A percentile compares a stretch with the other conserved stretches of the same genome.
phyloP scores from a whole-genome alignment of 2,888 invertebrate genomes.

The Drosophila kokeensis region DNA sequence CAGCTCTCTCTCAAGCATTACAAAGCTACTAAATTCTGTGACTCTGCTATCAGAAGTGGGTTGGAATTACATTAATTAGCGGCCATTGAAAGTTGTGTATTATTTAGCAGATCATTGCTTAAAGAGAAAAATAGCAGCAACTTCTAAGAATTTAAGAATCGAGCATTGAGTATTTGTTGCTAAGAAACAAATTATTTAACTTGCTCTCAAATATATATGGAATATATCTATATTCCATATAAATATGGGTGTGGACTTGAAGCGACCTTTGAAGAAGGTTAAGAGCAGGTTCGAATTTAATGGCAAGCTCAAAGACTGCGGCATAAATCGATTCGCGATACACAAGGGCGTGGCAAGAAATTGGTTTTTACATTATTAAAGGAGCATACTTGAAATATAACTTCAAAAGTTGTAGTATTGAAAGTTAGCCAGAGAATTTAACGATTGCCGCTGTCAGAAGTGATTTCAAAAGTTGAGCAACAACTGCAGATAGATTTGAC shows the following conservation, averaged over 20 bases:
- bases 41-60: conserved; percentile 1
- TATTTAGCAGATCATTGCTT: neutral
- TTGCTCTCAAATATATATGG: neutral
- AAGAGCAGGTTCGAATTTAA: neutral
- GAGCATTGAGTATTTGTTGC: too few species aligned
- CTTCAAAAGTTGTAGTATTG: neutral
- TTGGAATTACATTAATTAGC: conserved; percentile 10
- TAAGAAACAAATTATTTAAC: neutral
- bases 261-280: neutral
- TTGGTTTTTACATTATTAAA: neutral
- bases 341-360: neutral
- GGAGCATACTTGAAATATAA: neutral
- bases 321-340: neutral
- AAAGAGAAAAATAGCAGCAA: neutral
- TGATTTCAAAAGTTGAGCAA: neutral
- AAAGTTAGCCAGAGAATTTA: too few species aligned
- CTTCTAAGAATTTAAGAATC: neutral
- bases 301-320: neutral
- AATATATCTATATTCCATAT: neutral
- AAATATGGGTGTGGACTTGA: neutral
- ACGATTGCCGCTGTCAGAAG: neutral
- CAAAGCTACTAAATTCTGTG: conserved; percentile 9
- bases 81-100: conserved; percentile 1
- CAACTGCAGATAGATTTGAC: neutral
- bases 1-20: neutral